These are phyloP conservation scores for Felis chaus DNA, from an alignment of 2,113 vertebrate genomes.

Conservation along the genomic window DNA sequence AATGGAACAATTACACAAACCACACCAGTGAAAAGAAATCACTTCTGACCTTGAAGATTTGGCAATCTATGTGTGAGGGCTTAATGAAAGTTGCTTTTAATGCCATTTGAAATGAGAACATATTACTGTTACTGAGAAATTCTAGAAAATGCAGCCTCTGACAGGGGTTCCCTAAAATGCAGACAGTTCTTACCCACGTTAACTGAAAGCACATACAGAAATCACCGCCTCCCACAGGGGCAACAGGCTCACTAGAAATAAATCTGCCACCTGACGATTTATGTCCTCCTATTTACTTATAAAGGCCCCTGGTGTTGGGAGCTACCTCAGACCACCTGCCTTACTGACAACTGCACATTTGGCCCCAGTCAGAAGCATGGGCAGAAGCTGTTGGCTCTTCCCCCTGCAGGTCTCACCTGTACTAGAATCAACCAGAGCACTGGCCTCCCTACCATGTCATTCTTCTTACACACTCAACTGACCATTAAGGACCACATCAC, in stretches of 20 bases:
- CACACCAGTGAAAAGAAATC: neutral
- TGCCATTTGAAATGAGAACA: neutral
- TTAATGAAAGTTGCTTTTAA: neutral
- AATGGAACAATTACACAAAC: neutral
- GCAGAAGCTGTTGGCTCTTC: neutral
- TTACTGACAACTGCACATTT: neutral
- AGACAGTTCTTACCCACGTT: neutral
- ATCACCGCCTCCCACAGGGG: neutral
- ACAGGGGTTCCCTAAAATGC: neutral
- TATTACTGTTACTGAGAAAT: neutral
- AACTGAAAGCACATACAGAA: neutral
- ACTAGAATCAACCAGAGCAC: neutral
- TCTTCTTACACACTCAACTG: neutral
- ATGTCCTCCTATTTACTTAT: neutral
- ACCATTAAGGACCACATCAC: neutral
- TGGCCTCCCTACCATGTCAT: neutral
- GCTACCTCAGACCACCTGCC: neutral
- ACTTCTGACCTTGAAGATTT: neutral
- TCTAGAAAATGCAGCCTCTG: neutral
- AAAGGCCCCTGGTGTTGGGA: neutral
- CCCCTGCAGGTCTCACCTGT: neutral
- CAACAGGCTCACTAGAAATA: neutral
- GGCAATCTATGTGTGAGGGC: neutral
- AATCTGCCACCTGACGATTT: neutral
- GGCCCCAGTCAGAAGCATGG: neutral